Conservation (phyloP, 2,888 invertebrate genomes). For the Alviniconcha strummeri region DNA sequence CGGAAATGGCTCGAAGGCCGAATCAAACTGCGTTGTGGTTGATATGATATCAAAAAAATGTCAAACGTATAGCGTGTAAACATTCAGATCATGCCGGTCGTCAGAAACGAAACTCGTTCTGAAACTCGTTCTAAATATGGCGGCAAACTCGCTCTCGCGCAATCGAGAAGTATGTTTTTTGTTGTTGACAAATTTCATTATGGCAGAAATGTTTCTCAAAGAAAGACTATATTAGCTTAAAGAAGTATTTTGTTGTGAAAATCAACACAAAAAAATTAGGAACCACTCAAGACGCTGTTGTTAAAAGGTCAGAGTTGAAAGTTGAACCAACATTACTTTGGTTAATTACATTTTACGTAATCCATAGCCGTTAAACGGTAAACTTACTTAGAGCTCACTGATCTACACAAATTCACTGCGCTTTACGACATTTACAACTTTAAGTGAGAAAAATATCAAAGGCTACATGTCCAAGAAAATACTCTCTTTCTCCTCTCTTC, state of each 20-base stretch:
- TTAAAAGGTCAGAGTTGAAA: not conserved
- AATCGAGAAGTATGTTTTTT: not conserved
- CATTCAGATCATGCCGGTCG: conserved; percentile 25
- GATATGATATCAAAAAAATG: not conserved
- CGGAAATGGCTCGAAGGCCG: not conserved
- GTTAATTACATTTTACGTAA: not conserved
- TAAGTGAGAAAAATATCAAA: too few relatives aligned
- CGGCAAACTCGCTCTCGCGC: conserved; percentile 28
- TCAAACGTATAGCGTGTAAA: not conserved
- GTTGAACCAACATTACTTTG: not conserved
- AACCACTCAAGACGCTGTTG: not conserved
- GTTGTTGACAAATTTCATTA: not conserved
- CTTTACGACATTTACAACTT: too few relatives aligned
- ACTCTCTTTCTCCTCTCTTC: too few relatives aligned
- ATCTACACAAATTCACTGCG: too few relatives aligned
- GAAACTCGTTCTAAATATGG: conserved; percentile 35
- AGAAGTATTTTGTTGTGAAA: not conserved
- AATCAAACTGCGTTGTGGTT: not conserved
- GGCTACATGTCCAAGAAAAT: too few relatives aligned
- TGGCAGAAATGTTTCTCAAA: not conserved
- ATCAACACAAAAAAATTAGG: not conserved
- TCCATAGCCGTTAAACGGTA: not conserved
- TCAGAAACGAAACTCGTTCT: conserved; percentile 35
- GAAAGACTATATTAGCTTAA: not conserved
- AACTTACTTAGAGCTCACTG: too few relatives aligned